Conservation (phyloP, 2,797 vertebrate genomes). For the Tiaroga cobitis region DNA sequence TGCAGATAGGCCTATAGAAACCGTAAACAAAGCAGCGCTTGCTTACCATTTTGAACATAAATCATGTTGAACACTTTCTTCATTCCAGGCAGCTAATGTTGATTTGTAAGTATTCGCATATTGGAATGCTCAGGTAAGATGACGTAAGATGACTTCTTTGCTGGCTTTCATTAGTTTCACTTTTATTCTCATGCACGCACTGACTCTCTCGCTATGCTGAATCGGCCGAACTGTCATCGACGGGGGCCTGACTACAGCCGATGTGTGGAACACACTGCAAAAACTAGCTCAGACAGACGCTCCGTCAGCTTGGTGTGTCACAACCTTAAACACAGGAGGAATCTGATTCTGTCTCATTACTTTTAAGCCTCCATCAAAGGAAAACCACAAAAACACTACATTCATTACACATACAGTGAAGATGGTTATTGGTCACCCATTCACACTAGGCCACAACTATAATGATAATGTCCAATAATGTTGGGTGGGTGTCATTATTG, state of each 20-base stretch:
- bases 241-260: not conserved
- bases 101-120: not conserved
- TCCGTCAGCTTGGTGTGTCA: not conserved
- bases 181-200: not conserved
- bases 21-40: not conserved
- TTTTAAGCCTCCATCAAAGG: not conserved
- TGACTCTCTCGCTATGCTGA: not conserved
- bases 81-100: not conserved
- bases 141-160: not conserved
- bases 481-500: not conserved
- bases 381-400: not conserved
- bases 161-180: not conserved
- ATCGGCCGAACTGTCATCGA: too few species aligned
- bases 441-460: not conserved
- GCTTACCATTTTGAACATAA: not conserved
- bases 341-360: not conserved
- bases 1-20: not conserved
- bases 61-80: not conserved
- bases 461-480: not conserved
- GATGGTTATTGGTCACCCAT: not conserved
- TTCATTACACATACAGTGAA: too few species aligned
- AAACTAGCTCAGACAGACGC: not conserved
- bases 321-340: not conserved
- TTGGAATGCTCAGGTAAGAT: not conserved
- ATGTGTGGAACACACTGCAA: not conserved